A percentile compares a stretch with the other conserved stretches of the same genome.
Evolutionary conservation across 2,797 vertebrate species (phyloP).

Genomic region (Crax fasciolata): DNA sequence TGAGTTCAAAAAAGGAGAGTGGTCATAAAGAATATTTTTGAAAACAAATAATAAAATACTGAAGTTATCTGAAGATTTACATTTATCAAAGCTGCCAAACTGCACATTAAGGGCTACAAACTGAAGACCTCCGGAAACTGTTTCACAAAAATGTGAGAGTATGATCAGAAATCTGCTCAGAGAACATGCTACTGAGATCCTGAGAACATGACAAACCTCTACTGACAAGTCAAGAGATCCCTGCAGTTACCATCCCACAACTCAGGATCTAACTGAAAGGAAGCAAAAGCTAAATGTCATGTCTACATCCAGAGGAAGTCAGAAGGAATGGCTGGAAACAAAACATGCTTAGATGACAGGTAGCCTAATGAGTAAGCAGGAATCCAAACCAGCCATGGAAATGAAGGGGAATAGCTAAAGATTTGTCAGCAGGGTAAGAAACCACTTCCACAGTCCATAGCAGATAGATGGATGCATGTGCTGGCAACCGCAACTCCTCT

Average conservation of each 20-base stretch:
- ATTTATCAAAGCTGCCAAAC: not conserved
- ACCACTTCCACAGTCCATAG: not conserved
- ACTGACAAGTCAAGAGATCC: not conserved
- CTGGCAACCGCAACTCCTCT: not conserved
- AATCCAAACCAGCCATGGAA: not conserved
- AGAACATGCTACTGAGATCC: not conserved
- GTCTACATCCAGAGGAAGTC: not conserved
- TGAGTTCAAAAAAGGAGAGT: not conserved
- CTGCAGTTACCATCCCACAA: slow-evolving; percentile 9
- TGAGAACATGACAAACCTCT: not conserved
- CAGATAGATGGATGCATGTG: not conserved
- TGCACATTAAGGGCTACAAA: not conserved
- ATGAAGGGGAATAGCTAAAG: not conserved
- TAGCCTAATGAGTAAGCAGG: not conserved
- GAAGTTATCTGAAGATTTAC: not conserved
- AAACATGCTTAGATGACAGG: not conserved
- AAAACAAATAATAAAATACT: not conserved
- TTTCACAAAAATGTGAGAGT: not conserved
- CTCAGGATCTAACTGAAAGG: not conserved
- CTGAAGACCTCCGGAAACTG: not conserved
- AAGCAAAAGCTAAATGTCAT: not conserved
- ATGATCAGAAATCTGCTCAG: not conserved
- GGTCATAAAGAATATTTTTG: not conserved
- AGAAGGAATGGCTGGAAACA: not conserved
- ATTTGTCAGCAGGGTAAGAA: not conserved